phyloP scores from a whole-genome alignment of 2,797 vertebrate species.

The Hypotaenidia philippensis region DNA sequence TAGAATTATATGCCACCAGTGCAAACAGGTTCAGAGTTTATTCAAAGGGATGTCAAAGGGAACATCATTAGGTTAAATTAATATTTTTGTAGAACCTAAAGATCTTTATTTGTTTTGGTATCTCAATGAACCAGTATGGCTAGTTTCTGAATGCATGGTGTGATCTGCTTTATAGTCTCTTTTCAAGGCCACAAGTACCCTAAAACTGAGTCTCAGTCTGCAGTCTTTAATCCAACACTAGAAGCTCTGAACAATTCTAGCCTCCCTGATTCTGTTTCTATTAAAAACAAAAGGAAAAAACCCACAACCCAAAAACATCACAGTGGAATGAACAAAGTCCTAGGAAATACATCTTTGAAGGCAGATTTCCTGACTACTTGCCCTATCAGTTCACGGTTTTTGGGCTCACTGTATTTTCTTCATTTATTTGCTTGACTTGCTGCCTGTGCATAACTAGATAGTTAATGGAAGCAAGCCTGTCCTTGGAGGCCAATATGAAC shows the following conservation, averaged over 20 bases:
- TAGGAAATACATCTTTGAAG: neutral
- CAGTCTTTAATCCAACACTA: neutral
- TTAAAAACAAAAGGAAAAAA: neutral
- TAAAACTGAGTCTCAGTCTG: neutral
- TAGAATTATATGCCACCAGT: neutral
- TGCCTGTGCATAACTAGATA: neutral
- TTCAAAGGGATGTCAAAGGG: neutral
- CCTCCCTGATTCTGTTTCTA: neutral
- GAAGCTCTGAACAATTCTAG: neutral
- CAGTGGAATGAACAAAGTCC: neutral
- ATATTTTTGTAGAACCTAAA: neutral
- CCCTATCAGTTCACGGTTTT: neutral
- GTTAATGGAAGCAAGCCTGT: constrained; percentile 31
- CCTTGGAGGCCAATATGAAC: constrained; percentile 52
- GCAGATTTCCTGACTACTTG: neutral
- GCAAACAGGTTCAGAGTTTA: neutral
- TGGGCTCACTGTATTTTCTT: neutral
- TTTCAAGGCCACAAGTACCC: neutral
- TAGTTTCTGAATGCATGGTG: neutral
- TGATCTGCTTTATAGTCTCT: neutral
- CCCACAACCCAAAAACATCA: neutral
- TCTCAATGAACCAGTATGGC: neutral
- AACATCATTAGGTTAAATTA: neutral
- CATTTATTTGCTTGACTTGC: constrained; percentile 38
- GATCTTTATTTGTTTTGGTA: neutral